Conservation (phyloP, 2,797 vertebrate genomes). For the Propithecus perrieri region DNA sequence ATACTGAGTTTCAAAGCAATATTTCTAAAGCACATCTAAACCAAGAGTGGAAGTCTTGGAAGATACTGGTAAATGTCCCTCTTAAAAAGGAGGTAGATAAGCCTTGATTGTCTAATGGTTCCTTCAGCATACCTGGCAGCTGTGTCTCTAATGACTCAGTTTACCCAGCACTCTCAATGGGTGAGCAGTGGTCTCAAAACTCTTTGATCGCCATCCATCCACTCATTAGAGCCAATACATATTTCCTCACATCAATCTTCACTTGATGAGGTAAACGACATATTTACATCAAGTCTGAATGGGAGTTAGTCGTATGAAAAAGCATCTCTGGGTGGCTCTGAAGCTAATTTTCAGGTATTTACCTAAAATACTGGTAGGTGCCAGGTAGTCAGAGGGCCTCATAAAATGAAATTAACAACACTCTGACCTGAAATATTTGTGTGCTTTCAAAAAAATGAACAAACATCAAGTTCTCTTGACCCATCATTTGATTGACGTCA, state of each 20-base stretch:
- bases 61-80: background rate
- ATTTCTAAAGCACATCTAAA: background rate
- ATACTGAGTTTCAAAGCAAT: background rate
- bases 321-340: background rate
- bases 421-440: background rate
- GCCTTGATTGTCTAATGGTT: no score
- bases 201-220: no score
- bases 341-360: background rate
- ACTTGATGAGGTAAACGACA: background rate
- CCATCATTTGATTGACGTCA: background rate
- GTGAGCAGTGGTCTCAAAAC: background rate
- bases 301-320: background rate
- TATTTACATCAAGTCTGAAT: background rate
- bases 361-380: background rate
- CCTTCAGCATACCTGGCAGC: background rate
- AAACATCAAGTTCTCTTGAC: background rate
- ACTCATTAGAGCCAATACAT: background rate
- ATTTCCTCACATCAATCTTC: background rate
- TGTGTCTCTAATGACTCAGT: background rate
- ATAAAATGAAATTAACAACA: background rate
- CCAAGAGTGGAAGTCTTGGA: background rate
- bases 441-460: background rate
- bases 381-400: background rate
- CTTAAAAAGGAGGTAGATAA: background rate
- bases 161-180: background rate